Evolutionary conservation across 2,797 vertebrate genomes (phyloP).

Genomic region (Pipistrellus pipistrellus): DNA sequence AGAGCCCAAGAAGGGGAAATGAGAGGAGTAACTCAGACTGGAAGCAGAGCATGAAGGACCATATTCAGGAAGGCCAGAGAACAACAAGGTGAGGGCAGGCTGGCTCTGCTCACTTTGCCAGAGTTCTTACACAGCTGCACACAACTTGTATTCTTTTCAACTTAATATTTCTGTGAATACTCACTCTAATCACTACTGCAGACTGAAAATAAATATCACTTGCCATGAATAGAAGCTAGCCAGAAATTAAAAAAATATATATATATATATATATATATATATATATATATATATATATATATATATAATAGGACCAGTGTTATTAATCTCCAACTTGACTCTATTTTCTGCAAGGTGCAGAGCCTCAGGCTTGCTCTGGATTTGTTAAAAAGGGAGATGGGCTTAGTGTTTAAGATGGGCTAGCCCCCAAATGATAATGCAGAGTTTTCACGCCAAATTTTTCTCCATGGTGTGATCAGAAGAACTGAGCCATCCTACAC

Average conservation of each 20-base stretch:
- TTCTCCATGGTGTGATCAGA: not conserved
- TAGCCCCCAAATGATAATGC: not conserved
- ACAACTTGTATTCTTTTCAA: not conserved
- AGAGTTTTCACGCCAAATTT: too few relatives aligned
- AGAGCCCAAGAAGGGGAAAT: not conserved
- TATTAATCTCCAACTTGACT: not conserved
- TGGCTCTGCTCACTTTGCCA: not conserved
- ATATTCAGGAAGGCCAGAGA: not conserved
- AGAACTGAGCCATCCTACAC: not conserved
- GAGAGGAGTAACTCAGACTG: not conserved
- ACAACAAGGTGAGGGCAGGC: not conserved
- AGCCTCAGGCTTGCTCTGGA: not conserved
- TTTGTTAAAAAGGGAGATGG: not conserved
- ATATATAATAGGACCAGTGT: not conserved
- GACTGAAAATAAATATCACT: not conserved
- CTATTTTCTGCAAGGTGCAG: not conserved
- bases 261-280: not conserved
- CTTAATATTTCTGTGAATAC: not conserved
- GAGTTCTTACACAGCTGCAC: not conserved
- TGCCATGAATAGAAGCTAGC: constrained; percentile 21
- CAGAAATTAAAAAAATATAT: not conserved
- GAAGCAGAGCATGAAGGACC: not conserved
- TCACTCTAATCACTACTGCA: not conserved
- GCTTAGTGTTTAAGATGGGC: not conserved
- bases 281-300: not conserved